Evolutionary conservation across 1,140 invertebrate species (phyloP).

Genomic region (Apis dorsata): DNA sequence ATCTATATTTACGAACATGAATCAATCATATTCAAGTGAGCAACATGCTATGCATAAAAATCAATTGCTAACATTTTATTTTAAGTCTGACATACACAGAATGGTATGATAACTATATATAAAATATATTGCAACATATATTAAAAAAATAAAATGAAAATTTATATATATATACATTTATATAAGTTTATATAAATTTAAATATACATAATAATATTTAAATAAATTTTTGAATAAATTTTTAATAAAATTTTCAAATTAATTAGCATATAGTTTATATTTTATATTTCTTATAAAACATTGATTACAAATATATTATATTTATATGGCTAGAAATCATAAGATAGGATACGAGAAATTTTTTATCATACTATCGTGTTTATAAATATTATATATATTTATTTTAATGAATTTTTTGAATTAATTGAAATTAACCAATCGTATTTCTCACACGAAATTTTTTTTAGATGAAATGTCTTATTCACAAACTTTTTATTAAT

Average conservation of each 20-base stretch:
- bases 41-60: neutral
- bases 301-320: too few species aligned
- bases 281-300: too few species aligned
- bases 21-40: neutral
- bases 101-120: neutral
- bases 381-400: too few species aligned
- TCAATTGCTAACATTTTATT: neutral
- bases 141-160: neutral
- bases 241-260: too few species aligned
- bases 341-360: too few species aligned
- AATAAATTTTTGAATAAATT: neutral
- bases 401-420: too few species aligned
- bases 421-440: too few species aligned
- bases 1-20: neutral
- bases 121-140: neutral
- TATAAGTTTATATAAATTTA: neutral
- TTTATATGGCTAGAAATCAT: too few species aligned
- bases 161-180: neutral
- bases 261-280: too few species aligned
- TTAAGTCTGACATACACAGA: neutral
- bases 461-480: neutral
- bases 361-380: too few species aligned
- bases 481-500: neutral
- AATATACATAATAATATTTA: neutral
- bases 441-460: neutral